Evolutionary conservation across 2,113 vertebrate species (phyloP).

Genomic region (Laticauda laticaudata): DNA sequence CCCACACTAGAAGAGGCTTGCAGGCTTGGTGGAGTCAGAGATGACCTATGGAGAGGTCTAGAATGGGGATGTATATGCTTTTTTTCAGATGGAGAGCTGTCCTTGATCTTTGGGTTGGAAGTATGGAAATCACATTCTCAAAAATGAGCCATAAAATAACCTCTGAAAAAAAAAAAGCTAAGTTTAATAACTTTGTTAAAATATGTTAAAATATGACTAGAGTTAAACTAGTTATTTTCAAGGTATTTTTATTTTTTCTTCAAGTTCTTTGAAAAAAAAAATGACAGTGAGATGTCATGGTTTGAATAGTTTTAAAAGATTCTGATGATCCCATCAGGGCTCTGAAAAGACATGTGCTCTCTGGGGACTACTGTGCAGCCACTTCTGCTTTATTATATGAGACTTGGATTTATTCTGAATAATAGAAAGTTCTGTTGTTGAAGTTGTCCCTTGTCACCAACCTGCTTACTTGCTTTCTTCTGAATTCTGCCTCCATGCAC

Average conservation of each 20-base stretch:
- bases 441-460: not conserved
- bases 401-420: not conserved
- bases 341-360: not conserved
- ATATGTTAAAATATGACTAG: not conserved
- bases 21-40: not conserved
- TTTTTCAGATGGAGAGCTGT: not conserved
- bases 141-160: not conserved
- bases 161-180: not conserved
- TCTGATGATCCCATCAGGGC: not conserved
- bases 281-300: not conserved
- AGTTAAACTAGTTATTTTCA: not conserved
- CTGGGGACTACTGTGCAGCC: not conserved
- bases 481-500: not conserved
- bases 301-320: not conserved
- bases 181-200: not conserved
- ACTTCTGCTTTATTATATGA: not conserved
- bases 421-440: not conserved
- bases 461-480: not conserved
- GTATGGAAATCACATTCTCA: not conserved
- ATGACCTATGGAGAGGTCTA: not conserved
- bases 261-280: not conserved
- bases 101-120: not conserved
- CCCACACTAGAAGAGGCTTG: not conserved
- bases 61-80: not conserved
- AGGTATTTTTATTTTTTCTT: not conserved